Evolutionary conservation across 2,113 vertebrate species (phyloP).

Genomic region (Gallinago paraguaiae): DNA sequence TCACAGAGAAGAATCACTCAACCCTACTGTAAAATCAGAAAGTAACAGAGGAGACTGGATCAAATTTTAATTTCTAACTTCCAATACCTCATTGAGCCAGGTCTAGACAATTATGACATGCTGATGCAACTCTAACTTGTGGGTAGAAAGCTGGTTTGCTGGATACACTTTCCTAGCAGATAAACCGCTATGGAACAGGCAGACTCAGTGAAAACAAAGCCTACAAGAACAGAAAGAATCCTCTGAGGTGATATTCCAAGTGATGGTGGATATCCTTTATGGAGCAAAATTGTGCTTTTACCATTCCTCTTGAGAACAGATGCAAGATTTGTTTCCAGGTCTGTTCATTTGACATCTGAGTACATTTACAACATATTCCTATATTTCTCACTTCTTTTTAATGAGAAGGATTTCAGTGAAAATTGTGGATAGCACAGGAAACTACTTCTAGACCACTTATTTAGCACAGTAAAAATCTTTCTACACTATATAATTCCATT

Average conservation of each 20-base stretch:
- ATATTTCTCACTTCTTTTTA: neutral
- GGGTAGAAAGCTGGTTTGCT: neutral
- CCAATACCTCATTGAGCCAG: neutral
- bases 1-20: neutral
- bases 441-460: neutral
- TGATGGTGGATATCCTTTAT: neutral
- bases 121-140: neutral
- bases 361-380: neutral
- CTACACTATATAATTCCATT: conserved; percentile 23
- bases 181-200: neutral
- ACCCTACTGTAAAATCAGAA: neutral
- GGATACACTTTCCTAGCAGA: neutral
- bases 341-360: neutral
- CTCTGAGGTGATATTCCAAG: neutral
- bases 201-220: neutral
- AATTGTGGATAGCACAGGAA: neutral
- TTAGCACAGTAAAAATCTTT: conserved; percentile 20
- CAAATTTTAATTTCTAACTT: neutral
- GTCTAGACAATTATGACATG: neutral
- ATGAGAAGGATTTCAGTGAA: neutral
- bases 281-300: neutral
- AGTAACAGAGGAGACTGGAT: neutral
- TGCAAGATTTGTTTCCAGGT: neutral
- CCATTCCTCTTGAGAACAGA: neutral
- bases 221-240: neutral